These are phyloP conservation scores for Toxotes chatareus DNA, from an alignment of 2,113 vertebrate species.

Conservation along the genomic window DNA sequence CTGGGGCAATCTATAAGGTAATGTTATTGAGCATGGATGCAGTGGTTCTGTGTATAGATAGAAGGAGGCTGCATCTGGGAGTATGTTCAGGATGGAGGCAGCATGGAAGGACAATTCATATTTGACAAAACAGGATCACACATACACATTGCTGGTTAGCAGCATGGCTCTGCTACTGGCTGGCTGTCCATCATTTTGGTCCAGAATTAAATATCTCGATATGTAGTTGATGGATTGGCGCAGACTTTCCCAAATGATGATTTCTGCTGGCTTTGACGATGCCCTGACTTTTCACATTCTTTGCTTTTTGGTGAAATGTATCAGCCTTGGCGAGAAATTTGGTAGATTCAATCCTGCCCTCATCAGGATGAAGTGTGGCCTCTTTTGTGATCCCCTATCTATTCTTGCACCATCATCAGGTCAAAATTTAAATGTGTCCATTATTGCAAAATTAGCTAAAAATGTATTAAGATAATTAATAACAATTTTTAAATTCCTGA, in stretches of 20 bases:
- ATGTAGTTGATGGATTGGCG: not conserved
- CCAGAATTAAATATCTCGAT: not conserved
- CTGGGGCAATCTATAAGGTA: slow-evolving; percentile 35
- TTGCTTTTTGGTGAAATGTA: no score
- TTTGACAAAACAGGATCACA: not conserved
- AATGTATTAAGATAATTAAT: no score
- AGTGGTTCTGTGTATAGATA: slow-evolving; percentile 4
- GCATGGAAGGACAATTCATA: not conserved
- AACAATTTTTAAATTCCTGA: not conserved
- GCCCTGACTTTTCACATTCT: no score
- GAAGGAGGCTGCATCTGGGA: not conserved
- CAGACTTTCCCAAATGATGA: no score
- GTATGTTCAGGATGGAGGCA: not conserved
- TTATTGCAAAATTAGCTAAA: not conserved
- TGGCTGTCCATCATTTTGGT: not conserved
- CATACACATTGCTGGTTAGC: not conserved
- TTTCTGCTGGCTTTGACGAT: no score
- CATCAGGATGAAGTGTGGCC: no score
- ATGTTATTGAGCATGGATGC: slow-evolving; percentile 40
- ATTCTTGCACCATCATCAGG: not conserved
- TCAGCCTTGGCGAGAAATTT: no score
- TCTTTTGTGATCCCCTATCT: no score
- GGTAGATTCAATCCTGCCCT: no score
- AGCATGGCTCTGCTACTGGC: not conserved
- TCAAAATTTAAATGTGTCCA: not conserved